Evolutionary conservation across 2,888 invertebrate species (phyloP), one percentile per base, ranked within the genome.

Genomic region (Drosophila barbarae): DNA sequence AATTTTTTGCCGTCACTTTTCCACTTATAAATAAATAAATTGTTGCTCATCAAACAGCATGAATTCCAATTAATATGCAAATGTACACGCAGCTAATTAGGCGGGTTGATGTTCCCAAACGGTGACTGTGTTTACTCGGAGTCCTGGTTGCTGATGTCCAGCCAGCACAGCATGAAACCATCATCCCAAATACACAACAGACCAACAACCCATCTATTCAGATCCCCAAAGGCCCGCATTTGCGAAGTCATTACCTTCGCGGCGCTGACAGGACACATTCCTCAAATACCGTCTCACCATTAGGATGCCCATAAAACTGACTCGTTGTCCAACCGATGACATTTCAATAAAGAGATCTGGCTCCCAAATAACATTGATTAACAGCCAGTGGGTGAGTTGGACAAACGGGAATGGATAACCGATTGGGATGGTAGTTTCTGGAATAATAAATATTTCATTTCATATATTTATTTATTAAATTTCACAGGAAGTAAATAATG

Each of bases 61-160:
- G 63, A 70, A 68, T 72, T 69, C 39, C 71, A 74, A 85, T 80
- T 72, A 85, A 72, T 69, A 83, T 85, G 81, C 54, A 76, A 84
- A 84, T 78, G 42, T 10, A 32, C 50, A 18, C 47, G 46, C 13
- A 38, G 58, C 50, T 66, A 66, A 69, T 66, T 66, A 66, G 69
- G 49, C 44, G 28, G 50, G 36, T 34, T 39, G 35, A 32, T 56
- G 57, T 32, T 52, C 18, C 54, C 55, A 28, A 55, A 55, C 28
- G 55, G 28, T 34, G 34, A n/a, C 12, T 10, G 10, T 35, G 18
- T 67, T 67, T 30, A 28, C 42, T 15, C 10, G 18, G 18, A 36
- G n/a, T 7, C 18, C 30, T 21, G 10, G 35, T 6, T 35, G 35
- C 36, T 65, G 35, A 36, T 51, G 42, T 32, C 26, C 53, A 18